Evolutionary conservation across 2,113 vertebrate genomes (phyloP).

Genomic region (Melanostigma gelatinosum): DNA sequence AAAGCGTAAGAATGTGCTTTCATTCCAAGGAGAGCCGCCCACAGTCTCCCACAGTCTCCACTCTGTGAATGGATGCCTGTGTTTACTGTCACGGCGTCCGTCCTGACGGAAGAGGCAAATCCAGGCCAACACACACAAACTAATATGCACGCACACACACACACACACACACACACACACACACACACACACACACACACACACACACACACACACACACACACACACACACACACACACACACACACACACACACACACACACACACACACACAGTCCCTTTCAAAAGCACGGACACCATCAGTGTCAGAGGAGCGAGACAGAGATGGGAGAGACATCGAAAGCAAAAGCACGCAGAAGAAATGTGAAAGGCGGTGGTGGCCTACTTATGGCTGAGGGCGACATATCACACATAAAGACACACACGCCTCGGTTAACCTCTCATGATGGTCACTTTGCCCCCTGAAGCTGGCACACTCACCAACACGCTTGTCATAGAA

Average conservation of each 20-base stretch:
- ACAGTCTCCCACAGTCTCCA: neutral
- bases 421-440: conserved; percentile 32
- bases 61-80: conserved; percentile 7
- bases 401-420: neutral
- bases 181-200: neutral
- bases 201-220: neutral
- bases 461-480: conserved; percentile 32
- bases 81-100: conserved; percentile 20
- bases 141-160: neutral
- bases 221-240: neutral
- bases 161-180: neutral
- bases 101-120: conserved; percentile 1
- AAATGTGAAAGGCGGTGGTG: conserved; percentile 24
- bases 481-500: conserved; percentile 20
- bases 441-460: conserved; percentile 31
- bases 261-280: neutral
- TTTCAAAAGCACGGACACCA: conserved; percentile 37
- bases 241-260: neutral
- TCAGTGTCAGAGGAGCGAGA: conserved; percentile 27
- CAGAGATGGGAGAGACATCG: conserved; percentile 40
- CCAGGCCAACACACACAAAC: neutral
- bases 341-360: conserved; percentile 25
- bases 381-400: conserved; percentile 41
- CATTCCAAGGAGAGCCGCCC: neutral
- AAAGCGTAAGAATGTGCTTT: neutral